A percentile compares a stretch with the other conserved stretches of the same genome.
Evolutionary conservation across 2,888 invertebrate species (phyloP).

Genomic region (Phasia obesa): DNA sequence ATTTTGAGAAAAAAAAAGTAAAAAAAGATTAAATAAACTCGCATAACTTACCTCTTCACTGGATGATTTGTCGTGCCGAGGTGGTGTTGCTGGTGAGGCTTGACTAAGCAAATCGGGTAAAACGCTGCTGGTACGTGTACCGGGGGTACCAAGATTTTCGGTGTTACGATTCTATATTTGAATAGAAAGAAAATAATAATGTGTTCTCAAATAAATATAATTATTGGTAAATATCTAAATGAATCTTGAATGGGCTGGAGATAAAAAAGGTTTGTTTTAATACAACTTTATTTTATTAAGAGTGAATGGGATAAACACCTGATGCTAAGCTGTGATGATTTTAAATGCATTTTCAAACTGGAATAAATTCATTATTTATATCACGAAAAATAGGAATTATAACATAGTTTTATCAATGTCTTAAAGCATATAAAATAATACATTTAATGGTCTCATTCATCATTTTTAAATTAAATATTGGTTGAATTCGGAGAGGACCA

Average conservation of each 20-base stretch:
- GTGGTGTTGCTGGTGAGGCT: constrained; percentile 92
- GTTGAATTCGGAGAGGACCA: too few relatives aligned
- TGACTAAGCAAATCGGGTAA: constrained; percentile 97
- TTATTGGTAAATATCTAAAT: constrained; percentile 8
- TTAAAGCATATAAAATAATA: too few relatives aligned
- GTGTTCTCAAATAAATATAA: constrained; percentile 41
- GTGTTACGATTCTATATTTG: constrained; percentile 78
- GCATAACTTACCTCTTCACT: constrained; percentile 93
- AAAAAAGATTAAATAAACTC: constrained; percentile 16
- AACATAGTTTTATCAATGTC: neutral
- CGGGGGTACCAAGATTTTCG: constrained; percentile 84
- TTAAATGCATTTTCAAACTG: constrained; percentile 24
- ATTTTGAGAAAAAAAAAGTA: neutral
- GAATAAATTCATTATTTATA: neutral
- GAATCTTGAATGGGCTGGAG: constrained; percentile 8
- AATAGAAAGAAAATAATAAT: constrained; percentile 37
- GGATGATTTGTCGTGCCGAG: constrained; percentile 94
- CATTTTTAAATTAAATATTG: too few relatives aligned
- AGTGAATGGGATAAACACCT: constrained; percentile 63
- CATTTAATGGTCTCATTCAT: too few relatives aligned
- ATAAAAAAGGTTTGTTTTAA: constrained; percentile 23
- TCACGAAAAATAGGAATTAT: neutral
- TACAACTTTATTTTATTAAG: constrained; percentile 53
- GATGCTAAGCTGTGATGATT: constrained; percentile 28
- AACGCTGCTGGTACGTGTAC: constrained; percentile 94